These are phyloP conservation scores for Odontocerum albicorne DNA, from an alignment of 2,888 invertebrate species.

Conservation along the genomic window DNA sequence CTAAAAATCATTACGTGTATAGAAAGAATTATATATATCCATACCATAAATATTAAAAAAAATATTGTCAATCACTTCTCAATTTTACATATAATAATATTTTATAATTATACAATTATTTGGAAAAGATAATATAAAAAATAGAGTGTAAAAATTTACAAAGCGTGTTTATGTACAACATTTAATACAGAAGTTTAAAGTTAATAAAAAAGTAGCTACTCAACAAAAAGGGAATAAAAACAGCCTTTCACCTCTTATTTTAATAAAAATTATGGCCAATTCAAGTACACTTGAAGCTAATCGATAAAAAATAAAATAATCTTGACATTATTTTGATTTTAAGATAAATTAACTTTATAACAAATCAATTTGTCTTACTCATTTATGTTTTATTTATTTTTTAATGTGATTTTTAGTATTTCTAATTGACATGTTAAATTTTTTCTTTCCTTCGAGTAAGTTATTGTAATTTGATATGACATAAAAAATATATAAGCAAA, in stretches of 20 bases:
- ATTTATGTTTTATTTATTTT: too few species aligned
- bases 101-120: background rate
- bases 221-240: conserved; percentile 14
- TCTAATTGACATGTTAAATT: too few species aligned
- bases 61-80: too few species aligned
- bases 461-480: too few species aligned
- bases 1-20: too few species aligned
- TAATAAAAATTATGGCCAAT: conserved; percentile 31
- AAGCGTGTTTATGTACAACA: conserved; percentile 28
- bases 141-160: conserved; percentile 22
- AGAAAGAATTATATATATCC: too few species aligned
- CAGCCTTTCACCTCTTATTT: conserved; percentile 34
- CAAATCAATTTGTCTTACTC: conserved; percentile 30
- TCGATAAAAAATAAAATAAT: conserved; percentile 10
- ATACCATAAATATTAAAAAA: too few species aligned
- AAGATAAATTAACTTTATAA: conserved; percentile 33
- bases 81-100: too few species aligned
- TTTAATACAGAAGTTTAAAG: background rate
- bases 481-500: too few species aligned
- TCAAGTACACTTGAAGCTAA: conserved; percentile 1
- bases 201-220: background rate
- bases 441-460: too few species aligned
- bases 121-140: background rate
- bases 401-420: too few species aligned
- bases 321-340: conserved; percentile 9